Evolutionary conservation across 2,888 invertebrate species (phyloP), one percentile per base, ranked within the genome.

Genomic region (Diarsia dahlii): DNA sequence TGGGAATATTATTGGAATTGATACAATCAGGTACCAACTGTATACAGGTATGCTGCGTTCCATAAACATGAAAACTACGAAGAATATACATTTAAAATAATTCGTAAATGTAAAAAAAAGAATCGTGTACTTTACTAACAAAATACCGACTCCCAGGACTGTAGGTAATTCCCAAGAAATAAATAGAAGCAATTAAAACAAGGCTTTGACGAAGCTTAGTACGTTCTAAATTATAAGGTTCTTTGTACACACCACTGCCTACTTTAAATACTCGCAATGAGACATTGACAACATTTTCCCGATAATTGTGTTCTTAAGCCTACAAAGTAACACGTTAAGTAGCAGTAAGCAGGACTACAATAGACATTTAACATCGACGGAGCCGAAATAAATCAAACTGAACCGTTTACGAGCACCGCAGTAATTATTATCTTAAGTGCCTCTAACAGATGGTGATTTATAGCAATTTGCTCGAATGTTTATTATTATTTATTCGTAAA

Each of bases 341-440:
- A 64, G 3, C 48, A 15, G n/a, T 56, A 28, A 74, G 48, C 20
- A 81, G 34, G 52, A n/a, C 46, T 60, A 23, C 60, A 65, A 64
- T 69, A 65, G 76, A 65, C 60, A 65, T 65, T 28, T 46, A 58
- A 58, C 64, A 77, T 68, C 34, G 46, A 65, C 48, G 20, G 54
- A 62, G 20, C 45, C 23, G 70, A 78, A 76, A 80, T 80, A 82
- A 80, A 80, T 82, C 80, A 80, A 70, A 62, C 45, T 23, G 64
- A n/a, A 45, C 39, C 34, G 50, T 80, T 82, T 66, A 82, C 80
- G 80, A 82, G 83, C 78, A 15, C 78, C 56, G 28, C 67, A 64
- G 67, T 60, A 70, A 62, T 82, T 82, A 71, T 52, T 82, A 50
- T 68, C 56, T 77, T 56, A 70, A 80, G 82, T 71, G 65, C 78